Evolutionary conservation across 2,797 vertebrate genomes (phyloP).

Genomic region (Diplodus sargus): DNA sequence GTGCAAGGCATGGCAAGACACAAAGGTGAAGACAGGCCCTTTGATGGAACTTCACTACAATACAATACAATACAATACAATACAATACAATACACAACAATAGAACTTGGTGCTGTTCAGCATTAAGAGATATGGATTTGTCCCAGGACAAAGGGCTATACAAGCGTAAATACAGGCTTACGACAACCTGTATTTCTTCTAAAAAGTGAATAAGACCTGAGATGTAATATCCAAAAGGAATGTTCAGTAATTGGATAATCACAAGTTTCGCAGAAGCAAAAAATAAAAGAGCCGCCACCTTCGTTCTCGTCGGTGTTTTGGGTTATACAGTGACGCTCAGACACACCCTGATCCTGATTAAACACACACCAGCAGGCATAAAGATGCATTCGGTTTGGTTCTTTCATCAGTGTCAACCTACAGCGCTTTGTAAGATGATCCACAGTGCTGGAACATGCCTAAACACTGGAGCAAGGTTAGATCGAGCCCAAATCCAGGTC

Average conservation of each 20-base stretch:
- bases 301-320: slow-evolving; percentile 19
- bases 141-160: not conserved
- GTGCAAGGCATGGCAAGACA: not conserved
- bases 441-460: not conserved
- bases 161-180: not conserved
- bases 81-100: not conserved
- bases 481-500: too few relatives aligned
- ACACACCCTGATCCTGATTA: slow-evolving; percentile 8
- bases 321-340: slow-evolving; percentile 17
- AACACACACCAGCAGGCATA: slow-evolving; percentile 21
- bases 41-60: not conserved
- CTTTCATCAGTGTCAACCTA: slow-evolving; percentile 9
- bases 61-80: too few relatives aligned
- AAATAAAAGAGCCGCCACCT: not conserved
- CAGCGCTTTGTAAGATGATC: slow-evolving; percentile 48
- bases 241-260: not conserved
- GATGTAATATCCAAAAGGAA: not conserved
- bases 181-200: not conserved
- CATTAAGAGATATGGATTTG: not conserved
- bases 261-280: not conserved
- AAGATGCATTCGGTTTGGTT: slow-evolving; percentile 9
- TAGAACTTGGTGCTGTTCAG: slow-evolving; percentile 3
- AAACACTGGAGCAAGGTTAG: too few relatives aligned
- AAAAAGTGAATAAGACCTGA: not conserved
- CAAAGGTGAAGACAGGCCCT: not conserved